Evolutionary conservation across 2,797 vertebrate species (phyloP).

Genomic region (Hippopotamyrus pictus): DNA sequence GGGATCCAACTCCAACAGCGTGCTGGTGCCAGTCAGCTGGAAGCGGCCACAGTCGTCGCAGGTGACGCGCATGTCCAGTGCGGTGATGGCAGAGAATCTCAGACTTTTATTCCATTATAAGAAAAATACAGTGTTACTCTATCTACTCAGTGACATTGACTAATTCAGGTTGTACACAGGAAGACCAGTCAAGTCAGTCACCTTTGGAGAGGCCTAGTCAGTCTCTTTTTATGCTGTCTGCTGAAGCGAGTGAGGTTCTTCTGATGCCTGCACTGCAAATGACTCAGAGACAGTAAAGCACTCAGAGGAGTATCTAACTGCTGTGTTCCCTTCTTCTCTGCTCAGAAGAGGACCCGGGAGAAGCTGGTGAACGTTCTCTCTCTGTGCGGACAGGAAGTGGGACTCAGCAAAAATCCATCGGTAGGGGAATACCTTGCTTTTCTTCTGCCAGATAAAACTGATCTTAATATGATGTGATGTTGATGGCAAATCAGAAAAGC

Average conservation of each 20-base stretch:
- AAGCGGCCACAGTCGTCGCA: conserved; percentile 92
- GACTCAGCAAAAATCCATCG: conserved; percentile 94
- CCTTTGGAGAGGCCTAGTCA: background rate
- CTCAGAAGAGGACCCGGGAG: conserved; percentile 91
- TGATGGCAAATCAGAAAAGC: background rate
- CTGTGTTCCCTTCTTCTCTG: background rate
- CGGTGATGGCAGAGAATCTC: background rate
- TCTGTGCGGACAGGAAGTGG: conserved; percentile 94
- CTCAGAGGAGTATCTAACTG: background rate
- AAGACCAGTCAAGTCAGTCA: background rate
- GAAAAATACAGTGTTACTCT: background rate
- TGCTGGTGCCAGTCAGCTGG: conserved; percentile 96
- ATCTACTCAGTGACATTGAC: background rate
- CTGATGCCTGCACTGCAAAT: background rate
- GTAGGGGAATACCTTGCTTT: conserved; percentile 60
- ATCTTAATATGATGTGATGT: background rate
- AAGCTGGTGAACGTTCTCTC: conserved; percentile 94
- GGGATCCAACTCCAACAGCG: conserved; percentile 92
- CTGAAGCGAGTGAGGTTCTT: background rate
- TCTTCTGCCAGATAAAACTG: background rate
- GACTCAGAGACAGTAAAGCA: background rate
- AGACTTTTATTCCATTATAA: background rate
- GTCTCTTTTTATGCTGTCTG: background rate
- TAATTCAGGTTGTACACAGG: background rate
- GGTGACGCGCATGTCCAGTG: conserved; percentile 53